These are phyloP conservation scores for Diachrysia chrysitis DNA, from an alignment of 2,888 invertebrate species.

Conservation along the genomic window DNA sequence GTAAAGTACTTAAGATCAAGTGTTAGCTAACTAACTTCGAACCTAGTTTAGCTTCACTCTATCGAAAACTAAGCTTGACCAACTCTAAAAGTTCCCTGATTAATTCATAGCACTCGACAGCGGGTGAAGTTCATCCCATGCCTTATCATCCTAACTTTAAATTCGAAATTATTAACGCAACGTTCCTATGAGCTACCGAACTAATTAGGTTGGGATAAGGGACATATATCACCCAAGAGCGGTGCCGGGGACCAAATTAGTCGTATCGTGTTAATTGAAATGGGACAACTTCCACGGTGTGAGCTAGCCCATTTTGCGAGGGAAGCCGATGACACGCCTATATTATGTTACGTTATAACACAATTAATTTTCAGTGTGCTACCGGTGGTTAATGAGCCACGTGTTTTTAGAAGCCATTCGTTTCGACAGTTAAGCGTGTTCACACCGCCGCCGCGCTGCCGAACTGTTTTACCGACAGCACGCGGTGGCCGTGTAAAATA, in stretches of 20 bases:
- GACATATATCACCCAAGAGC: constrained; percentile 60
- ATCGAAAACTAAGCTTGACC: constrained; percentile 52
- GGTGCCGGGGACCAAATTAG: constrained; percentile 58
- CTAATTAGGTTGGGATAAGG: constrained; percentile 64
- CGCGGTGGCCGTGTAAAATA: constrained; percentile 52
- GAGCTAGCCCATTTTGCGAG: constrained; percentile 51
- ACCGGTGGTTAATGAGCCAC: constrained; percentile 57
- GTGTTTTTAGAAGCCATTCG: constrained; percentile 60
- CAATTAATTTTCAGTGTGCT: constrained; percentile 59
- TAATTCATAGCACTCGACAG: constrained; percentile 56
- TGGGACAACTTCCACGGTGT: constrained; percentile 56
- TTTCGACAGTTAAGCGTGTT: constrained; percentile 52
- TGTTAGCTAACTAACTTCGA: constrained; percentile 52
- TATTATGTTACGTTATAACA: constrained; percentile 58
- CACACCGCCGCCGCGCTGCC: constrained; percentile 26
- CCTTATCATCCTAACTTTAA: constrained; percentile 49
- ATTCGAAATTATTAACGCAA: constrained; percentile 59
- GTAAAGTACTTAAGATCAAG: constrained; percentile 46
- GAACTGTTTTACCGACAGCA: constrained; percentile 45
- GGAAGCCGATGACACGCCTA: constrained; percentile 57
- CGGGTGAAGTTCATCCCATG: constrained; percentile 33
- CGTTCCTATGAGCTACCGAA: constrained; percentile 58
- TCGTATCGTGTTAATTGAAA: constrained; percentile 61
- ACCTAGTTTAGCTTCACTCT: constrained; percentile 35
- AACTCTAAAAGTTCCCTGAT: constrained; percentile 50